Percentiles rank a stretch among this genome's conserved stretches.
phyloP scores from a whole-genome alignment of 2,797 vertebrate genomes.

The Prunella strophiata region DNA sequence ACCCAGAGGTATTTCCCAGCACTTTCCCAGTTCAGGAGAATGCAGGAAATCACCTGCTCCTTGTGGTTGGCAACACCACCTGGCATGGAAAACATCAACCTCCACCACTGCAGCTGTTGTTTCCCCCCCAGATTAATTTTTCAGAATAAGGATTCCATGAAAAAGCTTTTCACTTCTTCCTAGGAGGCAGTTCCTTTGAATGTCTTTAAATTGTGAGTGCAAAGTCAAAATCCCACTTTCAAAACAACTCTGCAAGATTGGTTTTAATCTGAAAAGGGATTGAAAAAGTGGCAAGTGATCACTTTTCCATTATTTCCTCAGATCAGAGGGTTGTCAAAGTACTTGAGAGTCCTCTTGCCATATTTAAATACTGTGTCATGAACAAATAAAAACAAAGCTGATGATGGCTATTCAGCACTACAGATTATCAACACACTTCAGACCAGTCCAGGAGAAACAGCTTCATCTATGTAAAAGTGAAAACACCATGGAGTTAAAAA shows the following conservation, averaged over 20 bases:
- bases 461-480: background rate
- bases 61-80: rapidly evolving
- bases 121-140: background rate
- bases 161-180: background rate
- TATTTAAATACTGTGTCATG: background rate
- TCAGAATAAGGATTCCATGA: background rate
- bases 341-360: background rate
- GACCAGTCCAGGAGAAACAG: background rate
- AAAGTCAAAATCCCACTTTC: background rate
- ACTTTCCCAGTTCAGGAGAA: background rate
- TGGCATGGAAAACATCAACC: background rate
- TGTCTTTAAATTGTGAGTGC: background rate
- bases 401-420: background rate
- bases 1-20: background rate
- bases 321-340: background rate
- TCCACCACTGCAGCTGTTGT: background rate
- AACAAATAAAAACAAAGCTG: background rate
- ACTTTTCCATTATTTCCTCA: background rate
- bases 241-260: background rate
- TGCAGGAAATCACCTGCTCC: rapidly evolving
- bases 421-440: background rate
- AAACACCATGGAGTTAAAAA: background rate
- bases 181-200: background rate
- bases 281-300: background rate
- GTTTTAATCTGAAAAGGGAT: background rate